Conservation (phyloP, 1,140 invertebrate species). For the Drosophila aff. region DNA sequence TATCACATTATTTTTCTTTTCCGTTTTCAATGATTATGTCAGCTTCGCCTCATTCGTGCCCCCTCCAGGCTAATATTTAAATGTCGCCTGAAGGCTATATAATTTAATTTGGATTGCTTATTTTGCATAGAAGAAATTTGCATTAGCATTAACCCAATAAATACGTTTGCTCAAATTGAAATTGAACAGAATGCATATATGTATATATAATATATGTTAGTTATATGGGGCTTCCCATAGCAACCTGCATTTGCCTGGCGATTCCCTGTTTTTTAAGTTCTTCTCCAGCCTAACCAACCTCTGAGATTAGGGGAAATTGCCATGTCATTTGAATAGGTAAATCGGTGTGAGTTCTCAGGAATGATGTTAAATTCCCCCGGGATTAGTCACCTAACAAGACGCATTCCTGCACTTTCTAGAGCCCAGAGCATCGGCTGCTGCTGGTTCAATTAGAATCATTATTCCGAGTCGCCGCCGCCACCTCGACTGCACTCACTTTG, state of each 20-base stretch:
- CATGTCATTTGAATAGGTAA: not conserved
- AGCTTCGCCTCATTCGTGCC: not conserved
- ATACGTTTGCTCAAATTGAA: not conserved
- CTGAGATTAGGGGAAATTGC: constrained; percentile 3
- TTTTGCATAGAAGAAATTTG: not conserved
- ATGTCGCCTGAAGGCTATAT: not conserved
- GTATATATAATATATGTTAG: not conserved
- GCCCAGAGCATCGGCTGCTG: constrained; percentile 9
- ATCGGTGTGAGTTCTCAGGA: not conserved
- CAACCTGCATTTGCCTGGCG: not conserved
- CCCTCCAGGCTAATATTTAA: not conserved
- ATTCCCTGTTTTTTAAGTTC: not conserved
- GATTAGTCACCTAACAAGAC: constrained; percentile 17
- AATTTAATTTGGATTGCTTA: not conserved
- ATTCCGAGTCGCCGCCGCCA: constrained; percentile 27
- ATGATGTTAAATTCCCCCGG: constrained; percentile 1
- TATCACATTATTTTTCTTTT: not conserved
- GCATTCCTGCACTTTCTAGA: constrained; percentile 15
- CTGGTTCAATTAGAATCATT: constrained; percentile 53
- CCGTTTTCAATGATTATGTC: not conserved
- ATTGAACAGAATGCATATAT: not conserved
- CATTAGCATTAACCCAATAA: not conserved
- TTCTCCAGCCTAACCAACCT: not conserved
- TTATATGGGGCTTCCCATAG: constrained; percentile 4
- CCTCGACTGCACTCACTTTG: constrained; percentile 42